Evolutionary conservation across 2,113 vertebrate genomes (phyloP).

Genomic region (Noturus placidus): DNA sequence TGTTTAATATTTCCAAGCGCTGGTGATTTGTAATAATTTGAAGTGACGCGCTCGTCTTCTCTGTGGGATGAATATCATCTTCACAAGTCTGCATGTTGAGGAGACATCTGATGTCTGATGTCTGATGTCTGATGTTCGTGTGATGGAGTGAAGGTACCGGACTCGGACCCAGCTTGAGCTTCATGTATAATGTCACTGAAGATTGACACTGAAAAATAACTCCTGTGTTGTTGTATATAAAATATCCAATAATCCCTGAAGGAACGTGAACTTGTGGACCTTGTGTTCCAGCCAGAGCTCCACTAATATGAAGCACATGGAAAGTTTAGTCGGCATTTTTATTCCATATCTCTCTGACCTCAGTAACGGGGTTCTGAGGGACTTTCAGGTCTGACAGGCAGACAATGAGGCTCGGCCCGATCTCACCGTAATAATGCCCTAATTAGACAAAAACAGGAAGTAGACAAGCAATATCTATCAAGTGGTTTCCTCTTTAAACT

Average conservation of each 20-base stretch:
- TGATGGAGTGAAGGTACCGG: neutral
- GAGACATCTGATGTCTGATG: too few species aligned
- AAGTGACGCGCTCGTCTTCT: neutral
- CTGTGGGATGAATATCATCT: neutral
- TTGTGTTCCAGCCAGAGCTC: neutral
- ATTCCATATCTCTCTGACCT: conserved; percentile 28
- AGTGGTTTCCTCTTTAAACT: conserved; percentile 62
- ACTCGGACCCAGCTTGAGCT: neutral
- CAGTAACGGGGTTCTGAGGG: neutral
- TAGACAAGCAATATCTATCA: conserved; percentile 60
- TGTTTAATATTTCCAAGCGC: neutral
- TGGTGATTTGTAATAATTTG: neutral
- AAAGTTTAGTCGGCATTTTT: conserved; percentile 20
- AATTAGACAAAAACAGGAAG: conserved; percentile 68
- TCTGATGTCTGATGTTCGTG: neutral
- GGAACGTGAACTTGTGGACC: neutral
- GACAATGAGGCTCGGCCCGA: conserved; percentile 46
- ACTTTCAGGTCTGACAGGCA: conserved; percentile 30
- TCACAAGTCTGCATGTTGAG: neutral
- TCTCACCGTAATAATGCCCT: conserved; percentile 58
- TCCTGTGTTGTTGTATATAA: neutral
- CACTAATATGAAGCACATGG: conserved; percentile 2
- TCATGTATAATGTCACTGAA: neutral
- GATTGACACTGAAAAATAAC: neutral
- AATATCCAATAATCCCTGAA: neutral